Conservation (phyloP, 2,888 invertebrate genomes). For the Thumatha senex region DNA sequence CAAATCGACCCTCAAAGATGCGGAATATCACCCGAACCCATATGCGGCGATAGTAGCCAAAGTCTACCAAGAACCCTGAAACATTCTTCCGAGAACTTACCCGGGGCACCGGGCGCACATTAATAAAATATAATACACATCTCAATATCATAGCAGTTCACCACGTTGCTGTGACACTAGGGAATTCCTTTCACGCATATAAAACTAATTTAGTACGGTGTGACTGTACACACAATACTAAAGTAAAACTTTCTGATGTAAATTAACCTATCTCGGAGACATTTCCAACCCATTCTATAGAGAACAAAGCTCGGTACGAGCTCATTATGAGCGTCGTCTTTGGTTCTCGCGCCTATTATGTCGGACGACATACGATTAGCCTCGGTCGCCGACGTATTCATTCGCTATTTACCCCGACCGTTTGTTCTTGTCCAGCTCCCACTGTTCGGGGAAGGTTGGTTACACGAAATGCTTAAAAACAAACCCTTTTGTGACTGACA, state of each 20-base stretch:
- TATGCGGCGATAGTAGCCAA: too few relatives aligned
- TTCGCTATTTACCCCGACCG: slow-evolving; percentile 33
- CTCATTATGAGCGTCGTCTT: slow-evolving; percentile 42
- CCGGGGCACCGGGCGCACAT: too few relatives aligned
- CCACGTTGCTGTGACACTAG: neutral
- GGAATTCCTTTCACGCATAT: slow-evolving; percentile 30
- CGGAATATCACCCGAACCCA: too few relatives aligned
- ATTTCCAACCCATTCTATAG: slow-evolving; percentile 33
- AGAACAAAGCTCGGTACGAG: slow-evolving; percentile 38
- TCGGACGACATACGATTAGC: slow-evolving; percentile 40
- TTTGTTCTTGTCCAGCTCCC: slow-evolving; percentile 44
- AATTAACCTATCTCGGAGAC: slow-evolving; percentile 41
- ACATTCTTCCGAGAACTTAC: too few relatives aligned
- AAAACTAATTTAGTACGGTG: slow-evolving; percentile 33
- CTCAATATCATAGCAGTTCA: too few relatives aligned
- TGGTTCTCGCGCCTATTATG: slow-evolving; percentile 37
- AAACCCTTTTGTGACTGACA: slow-evolving; percentile 59
- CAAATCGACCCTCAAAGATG: too few relatives aligned
- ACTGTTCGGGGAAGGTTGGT: slow-evolving; percentile 50
- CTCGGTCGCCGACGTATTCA: slow-evolving; percentile 35
- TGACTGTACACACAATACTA: slow-evolving; percentile 34
- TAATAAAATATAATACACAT: too few relatives aligned
- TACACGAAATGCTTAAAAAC: slow-evolving; percentile 39
- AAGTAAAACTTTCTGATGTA: slow-evolving; percentile 41
- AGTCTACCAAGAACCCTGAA: too few relatives aligned